Evolutionary conservation across 2,113 vertebrate species (phyloP), one percentile per base, ranked within the genome.

Genomic region (Dolichallabes microphthalmus): DNA sequence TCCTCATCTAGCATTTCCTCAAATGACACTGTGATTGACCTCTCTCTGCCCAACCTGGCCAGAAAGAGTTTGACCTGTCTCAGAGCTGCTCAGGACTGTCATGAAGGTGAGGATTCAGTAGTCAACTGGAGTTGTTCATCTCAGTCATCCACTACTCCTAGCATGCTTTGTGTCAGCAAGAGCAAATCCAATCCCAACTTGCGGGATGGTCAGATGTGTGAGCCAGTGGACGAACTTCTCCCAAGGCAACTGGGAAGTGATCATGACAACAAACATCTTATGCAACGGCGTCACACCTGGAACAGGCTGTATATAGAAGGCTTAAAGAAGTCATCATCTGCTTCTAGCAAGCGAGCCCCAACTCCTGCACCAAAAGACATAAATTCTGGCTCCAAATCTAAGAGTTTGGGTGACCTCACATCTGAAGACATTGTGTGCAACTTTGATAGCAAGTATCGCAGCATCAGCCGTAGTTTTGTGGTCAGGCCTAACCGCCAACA

Each of bases 131-230:
- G 80, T 75, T 83, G 8, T 85, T 88, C 58, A 39, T 86, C 82
- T 9, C 90, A 53, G 20, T 90, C 91, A n/a, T 88, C 87, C 2
- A 55, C 91, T 0, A 69, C 90, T 0, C 17, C 92, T 22, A 91
- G 90, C 63, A 60, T 92, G 15, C 86, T 91, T 0, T 94, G 91
- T 82, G 92, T 94, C 75, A 94, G 91, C 91, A 98, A 97, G 92
- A 97, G 97, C 93, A 97, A 97, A 84, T 98, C 97, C 12, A 98
- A 96, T 86, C 97, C 96, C n/a, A 98, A 98, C 91, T 93, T 98
- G 88, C 90, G 92, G 86, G 91, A 92, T 0, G 90, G 87, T 0
- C 91, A 93, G 32, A 86, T 86, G 3, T 82, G 81, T 0, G 82
- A 87, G 0, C 66, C 86, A 4, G 87, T 61, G 27, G 95, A 96